Evolutionary conservation across 1,140 invertebrate genomes (phyloP).

Genomic region (Saxidomus purpurata): DNA sequence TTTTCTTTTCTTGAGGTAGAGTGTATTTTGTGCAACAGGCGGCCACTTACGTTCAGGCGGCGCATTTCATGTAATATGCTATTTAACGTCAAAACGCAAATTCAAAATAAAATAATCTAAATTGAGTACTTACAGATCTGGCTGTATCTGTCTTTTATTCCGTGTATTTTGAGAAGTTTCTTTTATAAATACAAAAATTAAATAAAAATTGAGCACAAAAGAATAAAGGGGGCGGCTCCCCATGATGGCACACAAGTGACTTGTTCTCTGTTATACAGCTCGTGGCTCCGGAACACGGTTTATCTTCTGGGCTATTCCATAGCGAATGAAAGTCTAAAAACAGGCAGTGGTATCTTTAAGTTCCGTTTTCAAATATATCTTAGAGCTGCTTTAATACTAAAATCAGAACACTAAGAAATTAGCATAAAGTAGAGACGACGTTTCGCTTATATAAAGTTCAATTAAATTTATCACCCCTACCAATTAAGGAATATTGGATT

Average conservation of each 20-base stretch:
- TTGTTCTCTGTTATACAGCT: neutral
- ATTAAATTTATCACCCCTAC: conserved; percentile 26
- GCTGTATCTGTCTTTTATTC: conserved; percentile 65
- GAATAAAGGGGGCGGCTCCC: conserved; percentile 39
- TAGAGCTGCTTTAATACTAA: neutral
- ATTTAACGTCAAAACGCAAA: too few relatives aligned
- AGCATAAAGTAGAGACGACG: neutral
- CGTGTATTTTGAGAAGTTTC: conserved; percentile 55
- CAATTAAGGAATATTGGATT: conserved; percentile 13
- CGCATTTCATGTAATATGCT: too few relatives aligned
- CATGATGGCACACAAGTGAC: conserved; percentile 3
- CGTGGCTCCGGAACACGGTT: neutral
- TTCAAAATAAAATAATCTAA: too few relatives aligned
- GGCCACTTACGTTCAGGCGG: too few relatives aligned
- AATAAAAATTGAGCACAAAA: conserved; percentile 13
- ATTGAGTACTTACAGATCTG: conserved; percentile 60
- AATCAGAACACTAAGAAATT: neutral
- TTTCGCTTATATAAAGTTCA: neutral
- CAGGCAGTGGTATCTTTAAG: neutral
- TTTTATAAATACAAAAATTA: conserved; percentile 31
- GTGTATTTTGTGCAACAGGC: too few relatives aligned
- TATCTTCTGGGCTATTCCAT: neutral
- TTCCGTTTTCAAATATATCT: neutral
- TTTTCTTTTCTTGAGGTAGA: too few relatives aligned
- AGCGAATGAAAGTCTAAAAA: neutral